Evolutionary conservation across 2,888 invertebrate species (phyloP), one percentile per base, ranked within the genome.

Genomic region (Drosophila gaucha): DNA sequence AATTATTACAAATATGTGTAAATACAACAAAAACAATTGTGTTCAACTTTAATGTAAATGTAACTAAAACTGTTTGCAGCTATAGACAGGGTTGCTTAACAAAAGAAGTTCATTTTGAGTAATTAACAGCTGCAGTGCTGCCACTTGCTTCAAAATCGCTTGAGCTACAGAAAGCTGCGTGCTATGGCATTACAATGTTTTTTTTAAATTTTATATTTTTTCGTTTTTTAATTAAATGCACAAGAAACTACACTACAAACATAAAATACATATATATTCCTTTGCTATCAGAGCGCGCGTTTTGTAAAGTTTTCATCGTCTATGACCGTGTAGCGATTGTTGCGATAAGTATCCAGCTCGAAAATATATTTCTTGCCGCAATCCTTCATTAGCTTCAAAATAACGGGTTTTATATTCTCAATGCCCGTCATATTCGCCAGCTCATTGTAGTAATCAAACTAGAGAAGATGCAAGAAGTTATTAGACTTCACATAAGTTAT

Each of bases 341-440:
- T 92, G 55, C 94, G 92, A 87, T 94, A 95, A 57, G 93, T 91
- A 1, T 93, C 92, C 60, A 95, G 91, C 74, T 95, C 93, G 75
- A 94, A 93, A 24, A 95, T 92, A 86, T 95, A 94, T 79, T 94
- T 93, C 80, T 92, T 92, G 67, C 93, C 93, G 89, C 95, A 94
- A 85, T 94, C 93, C 83, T 94, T 94, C 92, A 96, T 96, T n/a
- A 97, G 91, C 72, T 94, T 94, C 18, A 94, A 93, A 75, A 96
- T 92, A 26, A 96, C 96, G 0, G 94, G 93, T 0, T 95, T 95
- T 3, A 96, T 92, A 2, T 93, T 93, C 5, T 91, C 89, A 22
- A 95, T 92, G 3, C 93, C 93, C 0, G 94, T 95, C 73, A 94
- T 94, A 18, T 91, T 88, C 0, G 96, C 94, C 44, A 97, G 92